Evolutionary conservation across 2,888 invertebrate species (phyloP).

Genomic region (Campaea margaritaria): DNA sequence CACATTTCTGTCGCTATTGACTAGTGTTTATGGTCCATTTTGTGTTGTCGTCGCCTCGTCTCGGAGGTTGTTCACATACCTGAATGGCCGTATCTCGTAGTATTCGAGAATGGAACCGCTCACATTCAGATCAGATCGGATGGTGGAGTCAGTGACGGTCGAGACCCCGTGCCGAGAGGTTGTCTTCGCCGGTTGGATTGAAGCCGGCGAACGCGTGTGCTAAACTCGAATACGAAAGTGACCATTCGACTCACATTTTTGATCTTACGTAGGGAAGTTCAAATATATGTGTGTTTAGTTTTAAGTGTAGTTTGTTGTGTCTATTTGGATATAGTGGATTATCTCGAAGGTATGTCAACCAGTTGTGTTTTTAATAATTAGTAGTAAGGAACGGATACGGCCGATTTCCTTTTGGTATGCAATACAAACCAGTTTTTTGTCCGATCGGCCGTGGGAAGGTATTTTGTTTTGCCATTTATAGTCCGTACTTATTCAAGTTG

Average conservation of each 20-base stretch:
- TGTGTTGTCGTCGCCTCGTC: constrained; percentile 53
- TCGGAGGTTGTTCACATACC: constrained; percentile 78
- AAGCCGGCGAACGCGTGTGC: constrained; percentile 65
- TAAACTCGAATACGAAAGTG: constrained; percentile 44
- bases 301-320: constrained; percentile 47
- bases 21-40: constrained; percentile 56
- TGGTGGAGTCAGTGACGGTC: constrained; percentile 62
- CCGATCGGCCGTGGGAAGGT: constrained; percentile 79
- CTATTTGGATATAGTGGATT: constrained; percentile 49
- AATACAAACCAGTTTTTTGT: constrained; percentile 76
- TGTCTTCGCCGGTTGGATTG: constrained; percentile 41
- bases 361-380: constrained; percentile 65
- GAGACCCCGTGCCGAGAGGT: constrained; percentile 43
- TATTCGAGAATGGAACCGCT: constrained; percentile 74
- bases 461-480: constrained; percentile 65
- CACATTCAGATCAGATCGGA: constrained; percentile 58
- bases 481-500: constrained; percentile 40
- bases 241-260: constrained; percentile 61
- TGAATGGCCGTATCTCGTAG: constrained; percentile 82
- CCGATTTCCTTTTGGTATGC: constrained; percentile 77
- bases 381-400: constrained; percentile 62
- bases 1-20: constrained; percentile 57
- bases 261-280: constrained; percentile 70
- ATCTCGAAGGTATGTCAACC: constrained; percentile 58
- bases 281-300: constrained; percentile 68